Percentiles rank a stretch among this genome's conserved stretches.
Conservation (phyloP, 2,888 invertebrate genomes). For the Coelopa pilipes region DNA sequence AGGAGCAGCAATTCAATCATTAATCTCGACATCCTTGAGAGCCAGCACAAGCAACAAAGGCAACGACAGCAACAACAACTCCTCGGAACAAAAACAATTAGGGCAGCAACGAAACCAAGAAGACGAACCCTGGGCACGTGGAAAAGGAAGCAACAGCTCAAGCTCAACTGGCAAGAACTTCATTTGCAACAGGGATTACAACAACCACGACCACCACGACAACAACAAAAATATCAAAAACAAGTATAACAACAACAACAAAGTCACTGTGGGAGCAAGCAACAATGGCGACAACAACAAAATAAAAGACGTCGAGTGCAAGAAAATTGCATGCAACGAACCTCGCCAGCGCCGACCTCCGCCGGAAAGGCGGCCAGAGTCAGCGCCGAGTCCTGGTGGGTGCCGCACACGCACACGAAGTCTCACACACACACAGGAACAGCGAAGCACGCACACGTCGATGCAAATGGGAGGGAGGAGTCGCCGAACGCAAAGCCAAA, state of each 20-base stretch:
- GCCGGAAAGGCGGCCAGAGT: not conserved
- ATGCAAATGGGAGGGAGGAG: not conserved
- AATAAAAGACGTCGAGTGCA: not conserved
- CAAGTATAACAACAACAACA: not conserved
- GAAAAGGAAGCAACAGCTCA: not conserved
- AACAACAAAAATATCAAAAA: not conserved
- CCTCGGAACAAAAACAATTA: too few species aligned
- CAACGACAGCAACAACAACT: too few species aligned
- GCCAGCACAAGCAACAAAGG: too few species aligned
- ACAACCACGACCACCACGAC: not conserved
- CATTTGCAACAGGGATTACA: not conserved
- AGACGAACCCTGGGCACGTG: too few species aligned
- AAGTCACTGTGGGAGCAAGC: too few species aligned
- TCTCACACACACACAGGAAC: not conserved
- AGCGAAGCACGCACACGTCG: not conserved
- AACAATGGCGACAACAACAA: too few species aligned
- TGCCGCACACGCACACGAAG: not conserved
- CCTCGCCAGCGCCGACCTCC: not conserved
- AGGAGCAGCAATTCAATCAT: too few species aligned
- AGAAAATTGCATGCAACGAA: constrained; percentile 10
- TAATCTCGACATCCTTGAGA: constrained; percentile 14
- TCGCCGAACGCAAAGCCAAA: constrained; percentile 14
- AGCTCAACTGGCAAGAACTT: constrained; percentile 5
- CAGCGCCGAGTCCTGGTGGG: not conserved
- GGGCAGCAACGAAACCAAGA: too few species aligned